Percentiles rank a stretch among this genome's conserved stretches.
Conservation (phyloP, 2,113 vertebrate genomes). For the Maccullochella peelii region DNA sequence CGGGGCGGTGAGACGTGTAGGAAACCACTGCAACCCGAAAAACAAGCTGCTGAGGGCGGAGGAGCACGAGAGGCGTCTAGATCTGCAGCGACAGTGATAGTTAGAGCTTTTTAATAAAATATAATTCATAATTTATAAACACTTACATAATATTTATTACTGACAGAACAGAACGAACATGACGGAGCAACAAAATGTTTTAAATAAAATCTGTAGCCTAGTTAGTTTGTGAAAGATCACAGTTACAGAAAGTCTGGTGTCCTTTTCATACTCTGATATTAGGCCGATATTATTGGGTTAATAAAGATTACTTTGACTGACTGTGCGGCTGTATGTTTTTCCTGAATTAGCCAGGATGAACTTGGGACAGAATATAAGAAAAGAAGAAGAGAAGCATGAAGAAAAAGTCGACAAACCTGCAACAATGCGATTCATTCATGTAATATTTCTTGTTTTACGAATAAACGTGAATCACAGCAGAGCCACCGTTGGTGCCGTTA, state of each 20-base stretch:
- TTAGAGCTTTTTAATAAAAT: neutral
- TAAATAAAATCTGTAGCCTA: neutral
- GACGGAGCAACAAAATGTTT: neutral
- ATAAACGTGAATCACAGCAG: too few species aligned
- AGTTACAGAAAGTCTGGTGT: neutral
- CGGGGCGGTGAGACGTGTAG: neutral
- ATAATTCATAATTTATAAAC: neutral
- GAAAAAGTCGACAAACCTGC: too few species aligned
- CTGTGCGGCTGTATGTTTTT: too few species aligned
- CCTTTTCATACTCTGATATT: too few species aligned
- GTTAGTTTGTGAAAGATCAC: neutral
- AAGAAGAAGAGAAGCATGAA: too few species aligned
- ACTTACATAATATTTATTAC: neutral
- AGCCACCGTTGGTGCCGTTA: neutral
- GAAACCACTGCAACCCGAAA: neutral
- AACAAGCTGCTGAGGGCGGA: neutral
- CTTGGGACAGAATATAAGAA: too few species aligned
- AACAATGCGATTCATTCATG: too few species aligned
- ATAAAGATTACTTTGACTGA: neutral
- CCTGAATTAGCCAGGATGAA: too few species aligned
- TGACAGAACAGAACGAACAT: neutral
- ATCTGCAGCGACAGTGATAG: neutral
- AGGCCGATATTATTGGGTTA: neutral
- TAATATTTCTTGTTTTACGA: too few species aligned
- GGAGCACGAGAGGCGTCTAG: neutral